These are phyloP conservation scores for Typhlichthys eigenmanni DNA, from an alignment of 2,797 vertebrate genomes.

Conservation along the genomic window DNA sequence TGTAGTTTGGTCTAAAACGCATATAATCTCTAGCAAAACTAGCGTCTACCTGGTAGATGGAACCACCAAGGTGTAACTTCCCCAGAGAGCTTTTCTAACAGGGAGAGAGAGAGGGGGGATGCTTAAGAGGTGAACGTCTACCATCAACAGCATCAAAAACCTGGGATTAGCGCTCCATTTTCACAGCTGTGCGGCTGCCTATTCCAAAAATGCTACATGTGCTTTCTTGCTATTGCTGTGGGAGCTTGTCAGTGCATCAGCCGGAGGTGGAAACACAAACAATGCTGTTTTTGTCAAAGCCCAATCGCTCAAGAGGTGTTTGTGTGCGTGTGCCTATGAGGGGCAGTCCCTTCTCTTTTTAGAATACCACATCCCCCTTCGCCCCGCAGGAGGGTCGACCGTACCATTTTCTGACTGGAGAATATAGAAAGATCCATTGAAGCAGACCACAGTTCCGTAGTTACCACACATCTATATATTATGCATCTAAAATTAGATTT, in stretches of 20 bases:
- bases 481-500: no score
- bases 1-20: neutral
- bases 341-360: constrained; percentile 20
- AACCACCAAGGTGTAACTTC: constrained; percentile 35
- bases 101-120: constrained; percentile 2
- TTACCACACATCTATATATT: neutral
- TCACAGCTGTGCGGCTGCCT: constrained; percentile 68
- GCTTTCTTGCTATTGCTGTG: constrained; percentile 59
- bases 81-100: constrained; percentile 30
- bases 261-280: constrained; percentile 62
- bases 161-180: constrained; percentile 57
- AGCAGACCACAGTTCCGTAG: neutral
- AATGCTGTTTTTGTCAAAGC: constrained; percentile 40
- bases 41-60: neutral
- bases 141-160: constrained; percentile 66
- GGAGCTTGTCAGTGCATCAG: constrained; percentile 51
- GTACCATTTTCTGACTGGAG: no score
- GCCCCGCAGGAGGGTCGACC: no score
- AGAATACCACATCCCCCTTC: no score
- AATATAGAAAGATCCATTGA: neutral
- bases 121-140: constrained; percentile 67
- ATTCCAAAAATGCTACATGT: constrained; percentile 71
- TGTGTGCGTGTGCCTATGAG: constrained; percentile 10
- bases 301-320: constrained; percentile 18
- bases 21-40: constrained; percentile 16